Evolutionary conservation across 2,113 vertebrate species (phyloP), one percentile per base, ranked within the genome.

Genomic region (Parus major): DNA sequence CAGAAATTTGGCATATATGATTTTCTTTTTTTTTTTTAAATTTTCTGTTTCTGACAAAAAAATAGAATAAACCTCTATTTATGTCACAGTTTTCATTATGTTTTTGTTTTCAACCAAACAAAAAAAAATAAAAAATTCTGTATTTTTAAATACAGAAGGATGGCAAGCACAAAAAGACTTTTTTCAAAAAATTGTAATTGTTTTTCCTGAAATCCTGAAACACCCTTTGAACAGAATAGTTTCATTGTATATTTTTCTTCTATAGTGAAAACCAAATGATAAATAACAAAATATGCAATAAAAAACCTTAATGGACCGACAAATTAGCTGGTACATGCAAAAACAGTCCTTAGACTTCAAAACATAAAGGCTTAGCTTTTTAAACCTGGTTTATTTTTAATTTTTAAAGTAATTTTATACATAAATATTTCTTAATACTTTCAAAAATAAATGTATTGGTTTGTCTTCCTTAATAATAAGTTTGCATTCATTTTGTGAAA

Each of bases 211-310:
- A 60, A 55, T 44, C 5, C 10, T 50, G 14, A 14, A 66, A 42
- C 2, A 63, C 1, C 2, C 10, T 64, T 64, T 53, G 2, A 21
- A 68, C 3, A 33, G 21, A 36, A n/a, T 6, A 29, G 3, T 42
- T 46, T 75, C 2, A 35, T 16, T 35, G 9, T 64, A 61, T 8
- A 53, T 88, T 81, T 72, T 52, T 11, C 27, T 35, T 18, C 8
- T 24, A 6, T 2, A 50, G 1, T 3, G 5, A 83, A 88, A 66
- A 3, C 1, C 17, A 88, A 73, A 80, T 53, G 3, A 55, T n/a
- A 76, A 72, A 60, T 46, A 65, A 66, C 13, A 59, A 65, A 57
- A 56, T 49, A 52, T 5, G 2, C 0, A 5, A 35, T 35, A 17
- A 73, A 77, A 87, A 21, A 8, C 3, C 33, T 39, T 20, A 35